These are phyloP conservation scores for Opisthograptis luteolata DNA, from an alignment of 2,888 invertebrate species.

Conservation along the genomic window DNA sequence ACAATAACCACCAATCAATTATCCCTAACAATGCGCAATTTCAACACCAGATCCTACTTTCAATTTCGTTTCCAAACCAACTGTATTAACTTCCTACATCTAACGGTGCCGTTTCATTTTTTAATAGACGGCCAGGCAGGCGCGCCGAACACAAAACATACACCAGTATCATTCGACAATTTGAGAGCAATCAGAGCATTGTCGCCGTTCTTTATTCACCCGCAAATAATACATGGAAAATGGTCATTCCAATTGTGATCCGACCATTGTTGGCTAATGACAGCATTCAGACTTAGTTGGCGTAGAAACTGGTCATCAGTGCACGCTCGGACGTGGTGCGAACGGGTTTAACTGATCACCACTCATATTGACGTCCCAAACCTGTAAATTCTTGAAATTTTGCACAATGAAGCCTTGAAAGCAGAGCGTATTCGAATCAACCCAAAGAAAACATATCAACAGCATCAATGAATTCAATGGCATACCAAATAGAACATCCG, in stretches of 20 bases:
- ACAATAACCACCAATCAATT: background rate
- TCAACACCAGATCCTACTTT: conserved; percentile 15
- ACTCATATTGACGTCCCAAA: background rate
- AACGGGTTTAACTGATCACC: conserved; percentile 43
- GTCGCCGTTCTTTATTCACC: conserved; percentile 83
- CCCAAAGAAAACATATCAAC: background rate
- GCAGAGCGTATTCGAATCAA: background rate
- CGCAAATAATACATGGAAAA: conserved; percentile 83
- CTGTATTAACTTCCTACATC: conserved; percentile 36
- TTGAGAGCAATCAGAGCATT: conserved; percentile 83
- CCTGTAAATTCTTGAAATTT: background rate
- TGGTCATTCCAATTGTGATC: conserved; percentile 79
- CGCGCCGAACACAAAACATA: conserved; percentile 80
- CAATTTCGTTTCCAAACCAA: conserved; percentile 33
- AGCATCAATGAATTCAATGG: conserved; percentile 53
- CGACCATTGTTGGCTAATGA: conserved; percentile 80
- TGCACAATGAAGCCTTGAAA: conserved; percentile 5
- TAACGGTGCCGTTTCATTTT: conserved; percentile 36
- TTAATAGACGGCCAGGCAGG: conserved; percentile 71
- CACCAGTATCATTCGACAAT: conserved; percentile 83
- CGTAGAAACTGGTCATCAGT: conserved; percentile 72
- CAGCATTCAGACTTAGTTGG: conserved; percentile 73
- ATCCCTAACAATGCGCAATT: background rate
- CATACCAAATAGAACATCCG: conserved; percentile 61
- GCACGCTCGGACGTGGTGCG: conserved; percentile 55